Evolutionary conservation across 2,797 vertebrate species (phyloP).

Genomic region (Brotogeris chrysoptera): DNA sequence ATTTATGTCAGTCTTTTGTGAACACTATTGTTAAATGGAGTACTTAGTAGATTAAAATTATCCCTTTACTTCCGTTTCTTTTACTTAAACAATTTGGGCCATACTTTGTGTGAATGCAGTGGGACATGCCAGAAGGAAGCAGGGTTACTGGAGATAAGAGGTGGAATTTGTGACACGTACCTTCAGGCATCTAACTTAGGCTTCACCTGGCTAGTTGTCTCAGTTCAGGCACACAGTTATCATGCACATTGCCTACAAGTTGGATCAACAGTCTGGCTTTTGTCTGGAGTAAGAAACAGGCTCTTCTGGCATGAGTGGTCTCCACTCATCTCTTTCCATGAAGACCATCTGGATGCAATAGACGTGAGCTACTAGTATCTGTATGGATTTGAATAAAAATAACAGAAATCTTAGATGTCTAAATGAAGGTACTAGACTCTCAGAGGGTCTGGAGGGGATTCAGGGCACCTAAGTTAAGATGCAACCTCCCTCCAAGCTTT

Average conservation of each 20-base stretch:
- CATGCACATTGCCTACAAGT: neutral
- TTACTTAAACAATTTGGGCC: neutral
- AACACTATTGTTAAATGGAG: slow-evolving; percentile 16
- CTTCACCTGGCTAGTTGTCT: neutral
- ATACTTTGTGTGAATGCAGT: neutral
- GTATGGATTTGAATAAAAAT: neutral
- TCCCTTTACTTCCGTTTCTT: slow-evolving; percentile 3
- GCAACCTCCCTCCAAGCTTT: neutral
- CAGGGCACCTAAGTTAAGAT: neutral
- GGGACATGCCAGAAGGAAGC: slow-evolving; percentile 11
- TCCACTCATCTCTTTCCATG: neutral
- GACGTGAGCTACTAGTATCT: neutral
- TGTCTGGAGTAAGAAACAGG: neutral
- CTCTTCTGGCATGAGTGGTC: neutral
- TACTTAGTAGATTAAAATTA: slow-evolving; percentile 20
- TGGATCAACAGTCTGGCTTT: neutral
- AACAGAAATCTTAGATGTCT: neutral
- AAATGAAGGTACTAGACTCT: neutral
- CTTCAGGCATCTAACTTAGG: neutral
- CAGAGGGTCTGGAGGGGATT: neutral
- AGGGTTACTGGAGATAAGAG: neutral
- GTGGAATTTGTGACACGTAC: neutral
- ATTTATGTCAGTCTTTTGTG: slow-evolving; percentile 3
- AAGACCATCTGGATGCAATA: neutral
- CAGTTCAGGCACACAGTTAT: neutral